Conservation (phyloP, 2,113 vertebrate genomes). For the Stegostoma tigrinum region DNA sequence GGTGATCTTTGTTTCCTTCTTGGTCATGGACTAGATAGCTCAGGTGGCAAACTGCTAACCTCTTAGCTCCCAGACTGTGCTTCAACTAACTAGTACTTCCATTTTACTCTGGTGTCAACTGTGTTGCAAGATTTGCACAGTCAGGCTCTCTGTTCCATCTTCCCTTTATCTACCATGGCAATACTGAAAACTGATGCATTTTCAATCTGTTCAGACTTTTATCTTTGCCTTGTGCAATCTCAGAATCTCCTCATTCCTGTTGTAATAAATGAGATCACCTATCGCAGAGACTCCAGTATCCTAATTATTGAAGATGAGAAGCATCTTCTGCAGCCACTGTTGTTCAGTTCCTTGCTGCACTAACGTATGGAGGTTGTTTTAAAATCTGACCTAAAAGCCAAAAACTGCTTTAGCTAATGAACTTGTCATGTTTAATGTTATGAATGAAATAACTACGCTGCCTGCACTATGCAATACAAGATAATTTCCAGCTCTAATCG, state of each 20-base stretch:
- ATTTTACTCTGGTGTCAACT: not conserved
- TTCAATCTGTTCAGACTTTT: not conserved
- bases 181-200: not conserved
- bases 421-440: not conserved
- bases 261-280: not conserved
- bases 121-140: not conserved
- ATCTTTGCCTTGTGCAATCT: not conserved
- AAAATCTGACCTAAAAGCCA: not conserved
- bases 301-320: not conserved
- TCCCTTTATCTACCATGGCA: not conserved
- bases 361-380: not conserved
- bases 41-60: not conserved
- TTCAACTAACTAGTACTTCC: not conserved
- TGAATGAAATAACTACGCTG: not conserved
- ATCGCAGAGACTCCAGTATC: not conserved
- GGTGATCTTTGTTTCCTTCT: not conserved
- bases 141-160: not conserved
- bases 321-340: no score
- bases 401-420: not conserved
- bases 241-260: not conserved
- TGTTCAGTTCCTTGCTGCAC: not conserved
- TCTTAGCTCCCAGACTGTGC: not conserved
- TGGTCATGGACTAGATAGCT: not conserved
- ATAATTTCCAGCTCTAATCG: not conserved
- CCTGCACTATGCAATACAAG: not conserved